Evolutionary conservation across 2,888 invertebrate genomes (phyloP).

Genomic region (Calliphora vomitoria): DNA sequence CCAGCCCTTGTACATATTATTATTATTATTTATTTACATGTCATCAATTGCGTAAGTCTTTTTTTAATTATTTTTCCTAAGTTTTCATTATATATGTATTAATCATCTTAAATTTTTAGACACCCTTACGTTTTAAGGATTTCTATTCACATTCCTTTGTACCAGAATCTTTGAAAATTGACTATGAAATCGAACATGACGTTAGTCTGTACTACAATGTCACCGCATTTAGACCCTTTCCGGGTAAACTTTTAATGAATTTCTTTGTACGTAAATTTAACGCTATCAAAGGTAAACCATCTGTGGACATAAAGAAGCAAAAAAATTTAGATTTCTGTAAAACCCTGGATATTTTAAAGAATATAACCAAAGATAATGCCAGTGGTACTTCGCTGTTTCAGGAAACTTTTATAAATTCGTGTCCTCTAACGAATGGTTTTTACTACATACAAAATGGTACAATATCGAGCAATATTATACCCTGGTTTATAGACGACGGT

Average conservation of each 20-base stretch:
- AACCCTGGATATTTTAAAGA: constrained; percentile 77
- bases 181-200: constrained; percentile 71
- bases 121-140: constrained; percentile 74
- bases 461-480: constrained; percentile 70
- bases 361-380: constrained; percentile 74
- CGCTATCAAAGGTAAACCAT: constrained; percentile 66
- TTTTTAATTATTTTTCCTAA: background rate
- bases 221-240: constrained; percentile 76
- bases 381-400: constrained; percentile 71
- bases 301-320: constrained; percentile 74
- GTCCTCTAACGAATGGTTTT: constrained; percentile 79
- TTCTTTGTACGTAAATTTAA: constrained; percentile 77
- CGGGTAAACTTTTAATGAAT: constrained; percentile 79
- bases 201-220: constrained; percentile 77
- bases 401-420: constrained; percentile 78
- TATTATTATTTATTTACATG: background rate
- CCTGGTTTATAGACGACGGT: constrained; percentile 75
- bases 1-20: background rate
- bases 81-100: too few species aligned
- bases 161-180: constrained; percentile 77
- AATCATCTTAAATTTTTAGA: constrained; percentile 9
- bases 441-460: constrained; percentile 75
- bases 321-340: constrained; percentile 79
- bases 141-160: constrained; percentile 80
- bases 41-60: constrained; percentile 4